Conservation (phyloP, 2,113 vertebrate species). For the Tachysurus fulvidraco region DNA sequence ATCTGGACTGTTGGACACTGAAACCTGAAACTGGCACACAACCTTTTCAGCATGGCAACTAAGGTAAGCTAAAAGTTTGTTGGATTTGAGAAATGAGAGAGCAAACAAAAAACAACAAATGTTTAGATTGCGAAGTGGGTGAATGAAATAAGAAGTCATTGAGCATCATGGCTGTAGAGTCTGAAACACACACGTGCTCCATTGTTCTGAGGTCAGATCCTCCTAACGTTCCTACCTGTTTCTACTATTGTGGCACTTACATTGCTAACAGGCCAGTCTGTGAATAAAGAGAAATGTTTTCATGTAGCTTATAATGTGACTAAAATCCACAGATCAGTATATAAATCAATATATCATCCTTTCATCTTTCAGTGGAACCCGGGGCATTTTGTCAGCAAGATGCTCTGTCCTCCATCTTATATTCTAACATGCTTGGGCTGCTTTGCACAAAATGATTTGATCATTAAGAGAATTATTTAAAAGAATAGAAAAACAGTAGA, state of each 20-base stretch:
- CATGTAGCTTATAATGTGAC: neutral
- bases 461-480: neutral
- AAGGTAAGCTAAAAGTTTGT: slow-evolving; percentile 43
- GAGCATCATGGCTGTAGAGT: neutral
- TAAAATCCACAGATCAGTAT: neutral
- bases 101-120: neutral
- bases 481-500: neutral
- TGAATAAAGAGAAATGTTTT: neutral
- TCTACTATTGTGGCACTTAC: neutral
- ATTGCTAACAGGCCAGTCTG: neutral
- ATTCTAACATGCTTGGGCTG: neutral
- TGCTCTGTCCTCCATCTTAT: neutral
- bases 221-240: neutral
- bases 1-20: neutral
- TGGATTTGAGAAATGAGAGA: neutral
- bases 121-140: neutral
- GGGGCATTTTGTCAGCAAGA: neutral
- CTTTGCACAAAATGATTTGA: neutral
- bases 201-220: neutral
- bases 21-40: neutral
- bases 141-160: neutral
- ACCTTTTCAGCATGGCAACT: slow-evolving; percentile 19
- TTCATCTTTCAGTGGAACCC: neutral
- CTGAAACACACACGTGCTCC: neutral
- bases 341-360: neutral